Evolutionary conservation across 2,888 invertebrate genomes (phyloP), one percentile per base, ranked within the genome.

Genomic region (Cryptus viduatorius): DNA sequence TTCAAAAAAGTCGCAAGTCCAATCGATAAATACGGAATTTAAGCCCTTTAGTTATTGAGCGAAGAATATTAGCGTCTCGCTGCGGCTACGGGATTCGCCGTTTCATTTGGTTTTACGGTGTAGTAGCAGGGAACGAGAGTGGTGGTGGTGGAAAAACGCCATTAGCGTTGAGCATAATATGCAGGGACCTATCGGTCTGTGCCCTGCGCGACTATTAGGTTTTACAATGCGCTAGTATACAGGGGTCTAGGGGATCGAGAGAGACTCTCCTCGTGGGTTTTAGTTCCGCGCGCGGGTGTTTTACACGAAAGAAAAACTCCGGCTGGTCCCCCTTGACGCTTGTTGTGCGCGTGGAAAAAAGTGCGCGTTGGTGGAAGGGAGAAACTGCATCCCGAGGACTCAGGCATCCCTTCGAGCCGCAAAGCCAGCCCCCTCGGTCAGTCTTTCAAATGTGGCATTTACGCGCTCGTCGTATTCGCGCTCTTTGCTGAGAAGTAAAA

Each of bases 361-460:
- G 29, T 61, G 59, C 31, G 59, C 59, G 31, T 31, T 61, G 83
- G 83, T 82, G 72, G 73, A 69, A 83, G 77, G 71, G 82, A 77
- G 85, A 86, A 76, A 86, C 84, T 82, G 83, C 78, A 82, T 79
- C 24, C 67, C 79, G 76, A 75, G 79, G 78, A 82, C 84, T 84
- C 86, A 31, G 81, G 84, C 81, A 84, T 81, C 84, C 84, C 83
- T 37, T 83, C 77, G 86, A 81, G 77, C 68, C 86, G 84, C 83
- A 77, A 83, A 85, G 84, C 87, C 86, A 84, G 86, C 83, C 78
- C 86, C 86, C 86, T 31, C 59, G 82, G 86, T 86, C 86, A 86
- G 77, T 85, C 86, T 85, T 82, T 84, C 82, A 86, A 88, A 88
- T 86, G 86, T 85, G 84, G 78, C 84, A 85, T 80, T 87, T 84